Evolutionary conservation across 2,797 vertebrate genomes (phyloP).

Genomic region (Typhlichthys eigenmanni): DNA sequence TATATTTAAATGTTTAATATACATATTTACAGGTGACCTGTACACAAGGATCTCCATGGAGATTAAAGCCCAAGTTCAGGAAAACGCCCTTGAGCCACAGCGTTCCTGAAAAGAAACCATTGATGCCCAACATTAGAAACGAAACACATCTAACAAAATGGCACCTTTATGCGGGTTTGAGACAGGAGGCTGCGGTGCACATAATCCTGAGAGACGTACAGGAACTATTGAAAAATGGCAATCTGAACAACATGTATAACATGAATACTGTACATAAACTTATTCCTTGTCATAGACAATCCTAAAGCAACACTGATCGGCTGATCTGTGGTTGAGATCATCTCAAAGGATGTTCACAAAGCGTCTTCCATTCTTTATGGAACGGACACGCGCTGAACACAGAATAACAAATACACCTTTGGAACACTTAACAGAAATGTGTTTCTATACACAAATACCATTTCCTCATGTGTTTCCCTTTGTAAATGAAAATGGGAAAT

Average conservation of each 20-base stretch:
- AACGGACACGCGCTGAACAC: constrained; percentile 16
- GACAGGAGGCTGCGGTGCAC: too few species aligned
- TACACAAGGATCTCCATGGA: constrained; percentile 49
- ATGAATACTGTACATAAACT: too few species aligned
- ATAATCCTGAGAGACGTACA: too few species aligned
- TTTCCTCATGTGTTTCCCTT: constrained; percentile 53
- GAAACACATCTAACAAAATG: too few species aligned
- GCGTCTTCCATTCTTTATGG: not conserved
- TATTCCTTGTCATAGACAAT: too few species aligned
- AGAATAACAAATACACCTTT: constrained; percentile 15
- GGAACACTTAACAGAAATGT: constrained; percentile 3
- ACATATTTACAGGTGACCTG: constrained; percentile 68
- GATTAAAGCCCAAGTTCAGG: constrained; percentile 62
- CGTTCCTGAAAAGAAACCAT: not conserved
- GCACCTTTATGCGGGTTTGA: too few species aligned
- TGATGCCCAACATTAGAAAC: too few species aligned
- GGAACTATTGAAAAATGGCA: too few species aligned
- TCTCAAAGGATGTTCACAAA: too few species aligned
- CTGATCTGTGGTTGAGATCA: too few species aligned
- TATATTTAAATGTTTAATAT: constrained; percentile 74
- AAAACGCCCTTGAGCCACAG: constrained; percentile 50
- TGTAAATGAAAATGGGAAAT: constrained; percentile 34
- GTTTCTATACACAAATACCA: not conserved
- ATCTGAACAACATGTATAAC: too few species aligned
- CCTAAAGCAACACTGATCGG: too few species aligned